Percentiles rank a stretch among this genome's conserved stretches.
These are phyloP conservation scores for Zele albiditarsus DNA, from an alignment of 2,888 invertebrate genomes.

Conservation along the genomic window DNA sequence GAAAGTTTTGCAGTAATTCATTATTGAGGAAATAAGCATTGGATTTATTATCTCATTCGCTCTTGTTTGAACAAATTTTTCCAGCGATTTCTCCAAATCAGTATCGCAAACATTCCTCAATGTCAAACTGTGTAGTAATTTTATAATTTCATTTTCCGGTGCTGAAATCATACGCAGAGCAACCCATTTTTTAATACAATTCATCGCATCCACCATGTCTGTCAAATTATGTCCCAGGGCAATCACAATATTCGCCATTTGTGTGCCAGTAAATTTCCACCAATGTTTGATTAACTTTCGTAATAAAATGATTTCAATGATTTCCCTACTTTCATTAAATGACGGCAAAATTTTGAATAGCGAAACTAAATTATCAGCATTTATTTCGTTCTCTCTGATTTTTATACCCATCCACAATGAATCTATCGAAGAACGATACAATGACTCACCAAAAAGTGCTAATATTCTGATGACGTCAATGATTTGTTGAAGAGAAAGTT, in stretches of 20 bases:
- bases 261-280: slow-evolving; percentile 74
- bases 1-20: slow-evolving; percentile 78
- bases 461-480: slow-evolving; percentile 77
- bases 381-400: slow-evolving; percentile 75
- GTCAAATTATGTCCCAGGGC: slow-evolving; percentile 58
- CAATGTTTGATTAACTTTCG: slow-evolving; percentile 76
- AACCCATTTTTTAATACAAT: slow-evolving; percentile 76
- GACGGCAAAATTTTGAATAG: slow-evolving; percentile 76
- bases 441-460: slow-evolving; percentile 73
- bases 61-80: slow-evolving; percentile 78
- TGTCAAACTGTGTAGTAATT: slow-evolving; percentile 76
- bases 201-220: slow-evolving; percentile 54
- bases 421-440: slow-evolving; percentile 76
- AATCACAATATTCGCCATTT: slow-evolving; percentile 74
- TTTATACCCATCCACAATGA: slow-evolving; percentile 80
- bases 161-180: slow-evolving; percentile 76
- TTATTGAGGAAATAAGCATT: slow-evolving; percentile 77
- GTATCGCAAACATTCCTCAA: slow-evolving; percentile 70
- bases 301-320: slow-evolving; percentile 77
- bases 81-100: slow-evolving; percentile 76
- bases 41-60: slow-evolving; percentile 73
- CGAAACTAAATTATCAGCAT: slow-evolving; percentile 75
- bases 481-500: slow-evolving; percentile 76
- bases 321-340: slow-evolving; percentile 74
- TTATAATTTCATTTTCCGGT: slow-evolving; percentile 75